phyloP scores from a whole-genome alignment of 2,113 vertebrate species.

The Thinocorus orbignyianus region DNA sequence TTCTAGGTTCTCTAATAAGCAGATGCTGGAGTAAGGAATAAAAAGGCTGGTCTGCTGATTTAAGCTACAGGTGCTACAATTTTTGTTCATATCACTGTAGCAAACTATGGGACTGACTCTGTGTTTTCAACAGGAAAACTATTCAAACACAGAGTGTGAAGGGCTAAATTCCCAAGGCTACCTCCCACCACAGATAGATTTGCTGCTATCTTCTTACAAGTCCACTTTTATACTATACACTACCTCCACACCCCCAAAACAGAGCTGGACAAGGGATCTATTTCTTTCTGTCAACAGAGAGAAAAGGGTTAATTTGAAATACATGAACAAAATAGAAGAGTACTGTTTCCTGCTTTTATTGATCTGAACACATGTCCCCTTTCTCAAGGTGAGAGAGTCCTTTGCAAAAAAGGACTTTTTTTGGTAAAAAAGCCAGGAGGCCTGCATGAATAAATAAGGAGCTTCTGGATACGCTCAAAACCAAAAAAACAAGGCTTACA shows the following conservation, averaged over 20 bases:
- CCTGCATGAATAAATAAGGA: too few species aligned
- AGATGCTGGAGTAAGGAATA: background rate
- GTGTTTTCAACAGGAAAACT: background rate
- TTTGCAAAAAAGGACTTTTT: background rate
- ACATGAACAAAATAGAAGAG: background rate
- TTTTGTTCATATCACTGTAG: background rate
- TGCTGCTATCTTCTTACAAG: background rate
- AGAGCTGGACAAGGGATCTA: background rate
- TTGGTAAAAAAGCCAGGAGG: too few species aligned
- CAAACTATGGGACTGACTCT: background rate
- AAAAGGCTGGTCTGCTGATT: background rate
- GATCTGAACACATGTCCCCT: background rate
- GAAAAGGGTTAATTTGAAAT: background rate
- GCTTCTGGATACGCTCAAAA: too few species aligned
- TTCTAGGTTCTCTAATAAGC: constrained; percentile 12
- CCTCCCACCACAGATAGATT: background rate
- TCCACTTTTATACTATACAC: background rate
- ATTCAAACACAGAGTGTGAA: background rate
- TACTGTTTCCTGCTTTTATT: background rate
- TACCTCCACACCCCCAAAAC: fast-evolving
- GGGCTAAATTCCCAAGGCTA: background rate
- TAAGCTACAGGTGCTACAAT: background rate
- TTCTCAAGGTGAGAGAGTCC: background rate
- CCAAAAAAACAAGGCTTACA: too few species aligned
- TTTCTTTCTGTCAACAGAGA: background rate